Conservation (phyloP, 2,888 invertebrate species). For the Vesta saturnalis region DNA sequence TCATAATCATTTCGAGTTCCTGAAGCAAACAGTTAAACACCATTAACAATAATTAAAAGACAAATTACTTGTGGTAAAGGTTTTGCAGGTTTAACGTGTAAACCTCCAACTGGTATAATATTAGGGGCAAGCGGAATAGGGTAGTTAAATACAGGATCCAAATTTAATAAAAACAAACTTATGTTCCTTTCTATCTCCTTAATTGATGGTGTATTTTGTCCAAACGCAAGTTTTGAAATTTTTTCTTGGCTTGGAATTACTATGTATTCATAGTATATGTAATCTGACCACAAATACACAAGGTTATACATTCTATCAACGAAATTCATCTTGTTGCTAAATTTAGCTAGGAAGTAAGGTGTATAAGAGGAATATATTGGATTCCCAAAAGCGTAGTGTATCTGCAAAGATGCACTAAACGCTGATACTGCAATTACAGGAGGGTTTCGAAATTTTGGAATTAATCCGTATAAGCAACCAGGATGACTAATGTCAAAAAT, state of each 20-base stretch:
- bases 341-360: constrained; percentile 43
- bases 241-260: constrained; percentile 38
- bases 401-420: constrained; percentile 35
- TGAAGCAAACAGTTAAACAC: background rate
- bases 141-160: constrained; percentile 49
- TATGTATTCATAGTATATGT: constrained; percentile 16
- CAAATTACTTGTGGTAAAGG: constrained; percentile 49
- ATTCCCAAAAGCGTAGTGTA: constrained; percentile 36
- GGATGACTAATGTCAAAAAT: constrained; percentile 40
- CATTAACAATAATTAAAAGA: background rate
- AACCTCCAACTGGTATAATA: constrained; percentile 56
- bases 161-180: constrained; percentile 52
- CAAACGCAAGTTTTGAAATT: constrained; percentile 44
- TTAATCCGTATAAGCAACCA: constrained; percentile 43
- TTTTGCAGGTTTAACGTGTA: constrained; percentile 51
- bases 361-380: constrained; percentile 43
- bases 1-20: constrained; percentile 45
- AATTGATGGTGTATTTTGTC: constrained; percentile 43
- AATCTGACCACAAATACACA: constrained; percentile 23
- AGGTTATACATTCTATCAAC: constrained; percentile 44
- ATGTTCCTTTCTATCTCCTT: constrained; percentile 47
- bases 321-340: constrained; percentile 45
- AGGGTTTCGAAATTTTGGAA: constrained; percentile 43
- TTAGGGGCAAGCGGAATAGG: constrained; percentile 55
- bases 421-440: constrained; percentile 43